Conservation (phyloP, 2,113 vertebrate species). For the Actenoides lindsayi region DNA sequence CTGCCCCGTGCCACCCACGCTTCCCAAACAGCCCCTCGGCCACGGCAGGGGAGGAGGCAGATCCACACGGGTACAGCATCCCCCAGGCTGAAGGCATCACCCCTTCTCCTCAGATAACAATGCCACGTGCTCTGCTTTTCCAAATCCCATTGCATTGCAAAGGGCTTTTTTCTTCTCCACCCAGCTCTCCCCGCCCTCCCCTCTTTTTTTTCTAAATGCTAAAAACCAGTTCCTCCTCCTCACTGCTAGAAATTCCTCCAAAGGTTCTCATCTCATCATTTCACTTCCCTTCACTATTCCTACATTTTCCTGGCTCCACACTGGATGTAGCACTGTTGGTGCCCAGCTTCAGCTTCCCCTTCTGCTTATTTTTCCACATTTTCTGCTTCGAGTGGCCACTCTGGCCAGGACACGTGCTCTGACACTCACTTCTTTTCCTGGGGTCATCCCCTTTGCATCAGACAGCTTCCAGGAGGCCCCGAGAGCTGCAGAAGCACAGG, state of each 20-base stretch:
- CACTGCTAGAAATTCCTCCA: not conserved
- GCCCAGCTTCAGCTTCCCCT: not conserved
- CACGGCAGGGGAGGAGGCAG: fast-evolving
- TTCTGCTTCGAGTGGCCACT: not conserved
- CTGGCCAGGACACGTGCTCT: not conserved
- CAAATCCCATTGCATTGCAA: not conserved
- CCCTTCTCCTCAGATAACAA: not conserved
- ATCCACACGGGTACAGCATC: not conserved
- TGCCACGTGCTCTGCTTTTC: not conserved
- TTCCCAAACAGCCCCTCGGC: not conserved
- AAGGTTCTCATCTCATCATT: not conserved
- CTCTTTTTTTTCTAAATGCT: not conserved
- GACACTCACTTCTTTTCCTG: not conserved
- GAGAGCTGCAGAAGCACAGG: not conserved
- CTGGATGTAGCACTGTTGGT: not conserved
- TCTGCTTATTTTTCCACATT: not conserved
- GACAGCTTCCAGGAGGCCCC: not conserved
- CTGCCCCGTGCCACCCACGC: fast-evolving
- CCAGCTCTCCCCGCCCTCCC: no score
- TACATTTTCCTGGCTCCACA: not conserved
- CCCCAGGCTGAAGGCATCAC: not conserved
- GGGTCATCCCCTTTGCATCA: not conserved
- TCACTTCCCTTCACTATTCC: not conserved
- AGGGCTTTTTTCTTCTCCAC: not conserved
- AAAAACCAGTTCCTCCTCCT: conserved; percentile 8